Percentiles rank a stretch among this genome's conserved stretches.
Evolutionary conservation across 1,140 invertebrate genomes (phyloP).

Genomic region (Atta texana): DNA sequence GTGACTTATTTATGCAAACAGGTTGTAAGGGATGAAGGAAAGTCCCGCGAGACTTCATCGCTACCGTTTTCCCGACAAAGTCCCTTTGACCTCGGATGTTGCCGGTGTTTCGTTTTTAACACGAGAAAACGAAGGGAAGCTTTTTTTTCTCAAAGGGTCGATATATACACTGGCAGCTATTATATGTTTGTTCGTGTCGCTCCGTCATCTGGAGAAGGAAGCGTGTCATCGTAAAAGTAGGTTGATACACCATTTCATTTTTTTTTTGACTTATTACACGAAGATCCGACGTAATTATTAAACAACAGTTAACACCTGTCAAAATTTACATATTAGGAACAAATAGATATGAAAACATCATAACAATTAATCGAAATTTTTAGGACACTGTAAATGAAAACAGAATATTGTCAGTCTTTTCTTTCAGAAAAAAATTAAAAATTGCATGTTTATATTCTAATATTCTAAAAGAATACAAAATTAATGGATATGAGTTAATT

Average conservation of each 20-base stretch:
- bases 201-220: not conserved
- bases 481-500: not conserved
- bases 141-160: constrained; percentile 36
- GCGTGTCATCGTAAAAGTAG: constrained; percentile 22
- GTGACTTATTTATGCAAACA: constrained; percentile 68
- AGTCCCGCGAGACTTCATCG: constrained; percentile 49
- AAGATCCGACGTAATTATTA: constrained; percentile 16
- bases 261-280: constrained; percentile 2
- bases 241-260: not conserved
- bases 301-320: not conserved
- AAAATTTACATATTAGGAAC: not conserved
- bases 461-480: not conserved
- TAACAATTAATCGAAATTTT: not conserved
- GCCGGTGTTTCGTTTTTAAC: constrained; percentile 44
- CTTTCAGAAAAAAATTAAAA: not conserved
- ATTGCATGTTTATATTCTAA: constrained; percentile 1
- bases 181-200: not conserved
- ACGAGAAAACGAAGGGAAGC: constrained; percentile 10
- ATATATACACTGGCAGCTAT: constrained; percentile 22
- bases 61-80: constrained; percentile 31
- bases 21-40: constrained; percentile 29
- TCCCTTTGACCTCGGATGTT: constrained; percentile 27
- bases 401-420: not conserved
- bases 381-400: not conserved
- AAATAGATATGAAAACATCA: not conserved